Base-by-base conservation (phyloP, 2,113 vertebrate species). In the Bufo gargarizans region DNA sequence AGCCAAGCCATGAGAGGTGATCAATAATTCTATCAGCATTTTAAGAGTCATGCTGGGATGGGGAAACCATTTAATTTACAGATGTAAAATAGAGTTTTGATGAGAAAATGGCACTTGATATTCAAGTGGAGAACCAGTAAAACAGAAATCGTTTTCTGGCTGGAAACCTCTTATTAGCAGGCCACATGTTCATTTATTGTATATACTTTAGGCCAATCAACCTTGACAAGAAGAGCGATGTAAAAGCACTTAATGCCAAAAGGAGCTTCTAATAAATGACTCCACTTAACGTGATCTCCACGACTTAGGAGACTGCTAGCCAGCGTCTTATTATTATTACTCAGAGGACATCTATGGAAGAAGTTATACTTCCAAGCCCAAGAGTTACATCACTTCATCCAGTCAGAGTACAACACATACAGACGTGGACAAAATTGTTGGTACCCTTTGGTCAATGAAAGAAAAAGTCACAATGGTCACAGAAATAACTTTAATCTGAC, bases 181-280 rank as follows among this genome's bases (percentile, higher is more conserved):
- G 33, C 58, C 56, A 59, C 79, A 45, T 33, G 79, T 43, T 61
- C 80, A n/a, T 67, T 65, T 67, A n/a, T 58, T 47, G 80, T 22
- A 59, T 59, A 7, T 6, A 50, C 45, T 47, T 59, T 19, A 63
- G 58, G 43, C 58, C 58, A 61, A 82, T 82, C 43, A 43, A 82
- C 79, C 79, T 61, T 59, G 56, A 43, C 9, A 8, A 82, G 79
- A 63, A 7, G 45, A 63, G 79, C 19, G 5, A 59, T 43, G 58
- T 74, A 69, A 56, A 45, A 85, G 14, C n/a, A 55, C 65, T 85
- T 69, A 55, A 72, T 56, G 53, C 16, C 72, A 50, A 17, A 14
- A 77, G 56, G 71, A 55, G 56, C 71, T 85, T 72, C n/a, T 71
- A 85, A 43, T 77, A 85, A 85, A 47, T 85, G 47, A 16, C 50